Percentiles rank a stretch among this genome's conserved stretches.
These are phyloP conservation scores for Pomatorhinus ruficollis DNA, from an alignment of 2,113 vertebrate genomes.

Conservation along the genomic window DNA sequence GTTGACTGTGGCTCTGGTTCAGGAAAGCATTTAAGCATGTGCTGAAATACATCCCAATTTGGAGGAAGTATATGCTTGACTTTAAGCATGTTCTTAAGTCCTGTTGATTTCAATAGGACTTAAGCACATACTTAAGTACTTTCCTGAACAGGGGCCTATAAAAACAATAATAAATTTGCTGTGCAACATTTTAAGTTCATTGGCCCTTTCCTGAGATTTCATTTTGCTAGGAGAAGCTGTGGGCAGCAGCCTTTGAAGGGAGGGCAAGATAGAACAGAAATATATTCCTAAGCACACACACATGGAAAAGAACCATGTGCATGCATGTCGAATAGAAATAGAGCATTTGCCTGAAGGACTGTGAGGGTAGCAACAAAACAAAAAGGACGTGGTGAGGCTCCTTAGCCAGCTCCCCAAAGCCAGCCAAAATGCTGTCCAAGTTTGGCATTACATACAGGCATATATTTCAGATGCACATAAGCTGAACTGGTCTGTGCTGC, in stretches of 20 bases:
- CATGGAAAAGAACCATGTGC: background rate
- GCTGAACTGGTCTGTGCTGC: background rate
- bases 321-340: slow-evolving; percentile 1
- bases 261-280: background rate
- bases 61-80: slow-evolving; percentile 31
- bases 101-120: slow-evolving; percentile 19
- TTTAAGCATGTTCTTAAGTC: slow-evolving; percentile 49
- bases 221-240: background rate
- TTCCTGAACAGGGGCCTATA: slow-evolving; percentile 20
- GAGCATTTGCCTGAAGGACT: slow-evolving; percentile 1
- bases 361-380: background rate
- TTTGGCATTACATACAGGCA: background rate
- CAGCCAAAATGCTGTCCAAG: slow-evolving; percentile 49
- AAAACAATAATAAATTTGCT: slow-evolving; percentile 32
- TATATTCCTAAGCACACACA: background rate
- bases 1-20: slow-evolving; percentile 36
- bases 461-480: background rate
- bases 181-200: background rate
- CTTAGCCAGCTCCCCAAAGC: slow-evolving; percentile 17
- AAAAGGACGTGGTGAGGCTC: slow-evolving; percentile 30
- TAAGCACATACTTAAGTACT: slow-evolving; percentile 48
- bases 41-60: slow-evolving; percentile 47
- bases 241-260: background rate
- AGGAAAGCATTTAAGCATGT: slow-evolving; percentile 56
- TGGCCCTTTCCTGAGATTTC: background rate